Evolutionary conservation across 2,888 invertebrate genomes (phyloP).

Genomic region (Dendrolimus pini): DNA sequence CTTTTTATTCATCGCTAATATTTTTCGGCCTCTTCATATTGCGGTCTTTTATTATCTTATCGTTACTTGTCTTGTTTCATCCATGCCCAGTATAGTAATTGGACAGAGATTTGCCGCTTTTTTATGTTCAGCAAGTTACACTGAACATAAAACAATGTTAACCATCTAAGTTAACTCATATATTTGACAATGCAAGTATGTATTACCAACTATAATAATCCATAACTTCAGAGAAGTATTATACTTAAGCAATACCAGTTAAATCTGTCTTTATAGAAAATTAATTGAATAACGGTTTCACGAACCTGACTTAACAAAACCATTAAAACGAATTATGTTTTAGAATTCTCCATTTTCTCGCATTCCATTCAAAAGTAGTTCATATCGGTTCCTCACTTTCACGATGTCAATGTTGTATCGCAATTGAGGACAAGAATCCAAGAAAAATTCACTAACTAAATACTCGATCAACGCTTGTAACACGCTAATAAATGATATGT

Average conservation of each 20-base stretch:
- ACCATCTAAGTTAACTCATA: too few relatives aligned
- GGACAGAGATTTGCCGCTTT: neutral
- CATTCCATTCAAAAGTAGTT: neutral
- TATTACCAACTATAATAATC: too few relatives aligned
- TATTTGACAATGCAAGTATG: too few relatives aligned
- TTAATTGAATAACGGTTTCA: too few relatives aligned
- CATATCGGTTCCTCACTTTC: neutral
- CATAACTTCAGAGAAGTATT: too few relatives aligned
- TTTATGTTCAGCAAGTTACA: too few relatives aligned
- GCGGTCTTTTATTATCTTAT: neutral
- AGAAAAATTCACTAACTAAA: neutral
- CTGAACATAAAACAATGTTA: too few relatives aligned
- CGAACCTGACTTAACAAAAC: neutral
- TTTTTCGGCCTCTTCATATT: neutral
- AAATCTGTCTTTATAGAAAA: too few relatives aligned
- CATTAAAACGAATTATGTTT: neutral
- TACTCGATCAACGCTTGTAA: too few relatives aligned
- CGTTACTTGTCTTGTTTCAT: neutral
- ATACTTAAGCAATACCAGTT: too few relatives aligned
- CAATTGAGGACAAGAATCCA: neutral
- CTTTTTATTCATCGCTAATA: neutral
- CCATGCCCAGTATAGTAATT: neutral
- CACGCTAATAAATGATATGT: conserved; percentile 20
- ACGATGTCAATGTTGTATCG: neutral
- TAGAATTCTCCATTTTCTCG: neutral